Evolutionary conservation across 2,888 invertebrate genomes (phyloP).

Genomic region (Ophion ventricosus): DNA sequence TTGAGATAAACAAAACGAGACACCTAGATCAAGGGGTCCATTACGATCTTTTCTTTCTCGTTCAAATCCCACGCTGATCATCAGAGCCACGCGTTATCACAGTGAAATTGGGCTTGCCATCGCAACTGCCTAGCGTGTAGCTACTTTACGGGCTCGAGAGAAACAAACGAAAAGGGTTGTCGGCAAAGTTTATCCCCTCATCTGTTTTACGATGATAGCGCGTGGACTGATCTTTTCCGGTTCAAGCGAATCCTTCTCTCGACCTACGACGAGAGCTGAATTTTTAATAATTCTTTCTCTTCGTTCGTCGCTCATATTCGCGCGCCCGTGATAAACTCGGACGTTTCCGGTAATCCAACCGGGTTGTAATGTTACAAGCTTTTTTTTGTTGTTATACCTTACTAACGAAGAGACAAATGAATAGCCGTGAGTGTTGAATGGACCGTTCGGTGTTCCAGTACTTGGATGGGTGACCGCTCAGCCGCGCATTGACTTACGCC

Average conservation of each 20-base stretch:
- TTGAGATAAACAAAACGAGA: background rate
- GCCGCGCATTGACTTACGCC: too few species aligned
- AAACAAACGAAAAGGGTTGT: constrained; percentile 7
- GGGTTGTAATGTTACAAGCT: background rate
- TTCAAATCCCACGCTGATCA: constrained; percentile 21
- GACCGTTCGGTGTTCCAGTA: too few species aligned
- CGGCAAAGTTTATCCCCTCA: constrained; percentile 63
- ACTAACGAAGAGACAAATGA: too few species aligned
- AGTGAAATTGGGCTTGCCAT: constrained; percentile 48
- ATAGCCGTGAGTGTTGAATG: too few species aligned
- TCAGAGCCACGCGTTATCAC: constrained; percentile 14
- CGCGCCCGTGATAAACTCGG: background rate
- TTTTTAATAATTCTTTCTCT: constrained; percentile 57
- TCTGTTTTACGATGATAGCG: constrained; percentile 54
- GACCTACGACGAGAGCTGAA: constrained; percentile 58
- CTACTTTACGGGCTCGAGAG: background rate
- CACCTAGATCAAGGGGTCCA: background rate
- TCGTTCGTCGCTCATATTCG: background rate
- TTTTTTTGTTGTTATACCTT: background rate
- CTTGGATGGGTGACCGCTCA: too few species aligned
- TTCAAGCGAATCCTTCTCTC: constrained; percentile 18
- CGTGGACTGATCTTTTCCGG: constrained; percentile 16
- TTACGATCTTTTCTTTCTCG: background rate
- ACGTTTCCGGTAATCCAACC: background rate
- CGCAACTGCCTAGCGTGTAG: constrained; percentile 8